A percentile compares a stretch with the other conserved stretches of the same genome.
Evolutionary conservation across 2,113 vertebrate species (phyloP).

Genomic region (Hemiprocne comata): DNA sequence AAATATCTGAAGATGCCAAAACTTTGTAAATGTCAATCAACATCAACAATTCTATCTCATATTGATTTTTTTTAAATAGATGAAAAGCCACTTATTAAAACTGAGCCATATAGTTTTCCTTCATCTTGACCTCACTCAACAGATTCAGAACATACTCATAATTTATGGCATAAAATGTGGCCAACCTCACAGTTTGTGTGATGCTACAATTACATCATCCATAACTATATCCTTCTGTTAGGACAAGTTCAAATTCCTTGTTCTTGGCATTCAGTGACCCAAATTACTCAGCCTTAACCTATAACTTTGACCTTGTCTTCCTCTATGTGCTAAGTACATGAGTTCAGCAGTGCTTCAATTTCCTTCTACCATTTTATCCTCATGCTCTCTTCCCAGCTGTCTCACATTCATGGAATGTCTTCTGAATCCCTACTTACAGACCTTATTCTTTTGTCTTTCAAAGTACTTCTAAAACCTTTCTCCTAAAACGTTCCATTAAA

Average conservation of each 20-base stretch:
- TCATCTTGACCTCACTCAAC: background rate
- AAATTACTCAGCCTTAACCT: conserved; percentile 63
- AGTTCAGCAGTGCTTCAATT: conserved; percentile 35
- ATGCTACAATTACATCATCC: conserved; percentile 56
- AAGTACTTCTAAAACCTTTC: background rate
- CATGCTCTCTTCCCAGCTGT: background rate
- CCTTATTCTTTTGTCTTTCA: background rate
- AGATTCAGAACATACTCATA: conserved; percentile 23
- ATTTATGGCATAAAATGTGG: conserved; percentile 47
- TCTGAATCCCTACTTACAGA: background rate
- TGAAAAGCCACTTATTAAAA: background rate
- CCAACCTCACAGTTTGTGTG: background rate
- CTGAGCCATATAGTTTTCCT: background rate
- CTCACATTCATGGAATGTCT: background rate
- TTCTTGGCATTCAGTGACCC: conserved; percentile 46
- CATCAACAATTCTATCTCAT: background rate
- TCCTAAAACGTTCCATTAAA: conserved; percentile 6
- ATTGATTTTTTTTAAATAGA: background rate
- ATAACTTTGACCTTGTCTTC: conserved; percentile 5
- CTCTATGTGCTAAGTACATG: background rate
- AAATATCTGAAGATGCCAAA: background rate
- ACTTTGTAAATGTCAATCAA: background rate
- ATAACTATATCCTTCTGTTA: conserved; percentile 21
- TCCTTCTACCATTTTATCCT: conserved; percentile 15
- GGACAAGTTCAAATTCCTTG: conserved; percentile 53